These are phyloP conservation scores for Platyrinchus mystaceus DNA, from an alignment of 2,797 vertebrate genomes.

Conservation along the genomic window DNA sequence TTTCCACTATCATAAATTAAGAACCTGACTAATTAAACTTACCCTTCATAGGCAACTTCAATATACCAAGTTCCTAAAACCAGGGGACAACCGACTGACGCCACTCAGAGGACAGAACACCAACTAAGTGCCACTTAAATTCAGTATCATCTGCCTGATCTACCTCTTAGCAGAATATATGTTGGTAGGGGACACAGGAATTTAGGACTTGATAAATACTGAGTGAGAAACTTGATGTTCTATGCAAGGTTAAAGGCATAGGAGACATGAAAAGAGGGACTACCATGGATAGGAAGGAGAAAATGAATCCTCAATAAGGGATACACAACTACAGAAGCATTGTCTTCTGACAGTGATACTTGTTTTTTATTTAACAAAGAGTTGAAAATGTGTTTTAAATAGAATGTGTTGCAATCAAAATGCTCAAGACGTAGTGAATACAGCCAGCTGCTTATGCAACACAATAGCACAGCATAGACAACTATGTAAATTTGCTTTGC, in stretches of 20 bases:
- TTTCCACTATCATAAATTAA: not conserved
- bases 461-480: not conserved
- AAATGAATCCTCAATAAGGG: not conserved
- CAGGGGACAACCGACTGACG: not conserved
- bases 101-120: not conserved
- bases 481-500: not conserved
- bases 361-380: not conserved
- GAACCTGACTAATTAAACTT: not conserved
- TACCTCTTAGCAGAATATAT: not conserved
- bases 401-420: not conserved
- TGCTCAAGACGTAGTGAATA: not conserved
- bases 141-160: not conserved
- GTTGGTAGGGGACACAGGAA: not conserved
- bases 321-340: not conserved
- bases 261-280: not conserved
- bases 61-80: not conserved
- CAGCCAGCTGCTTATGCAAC: not conserved
- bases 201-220: not conserved
- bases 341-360: not conserved
- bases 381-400: not conserved
- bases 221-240: not conserved
- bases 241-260: accelerated
- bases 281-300: not conserved
- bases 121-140: not conserved
- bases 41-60: not conserved